Evolutionary conservation across 1,140 invertebrate genomes (phyloP).

Genomic region (Cydia strobilella): DNA sequence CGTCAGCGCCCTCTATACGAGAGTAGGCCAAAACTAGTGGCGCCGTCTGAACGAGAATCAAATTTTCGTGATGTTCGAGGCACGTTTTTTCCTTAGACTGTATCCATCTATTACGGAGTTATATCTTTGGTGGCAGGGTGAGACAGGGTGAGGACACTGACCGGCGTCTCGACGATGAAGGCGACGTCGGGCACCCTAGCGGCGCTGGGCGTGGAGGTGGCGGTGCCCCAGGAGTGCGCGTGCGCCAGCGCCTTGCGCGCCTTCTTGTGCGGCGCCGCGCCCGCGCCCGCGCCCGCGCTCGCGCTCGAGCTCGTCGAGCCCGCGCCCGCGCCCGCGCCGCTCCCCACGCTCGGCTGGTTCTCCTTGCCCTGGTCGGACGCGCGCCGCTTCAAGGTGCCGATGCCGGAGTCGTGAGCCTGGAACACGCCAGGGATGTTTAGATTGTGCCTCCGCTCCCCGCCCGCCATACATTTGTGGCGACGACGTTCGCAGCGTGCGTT

Average conservation of each 20-base stretch:
- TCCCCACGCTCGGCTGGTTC: slow-evolving; percentile 54
- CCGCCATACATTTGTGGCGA: no score
- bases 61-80: no score
- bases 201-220: slow-evolving; percentile 80
- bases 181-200: slow-evolving; percentile 81
- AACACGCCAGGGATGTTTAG: slow-evolving; percentile 16
- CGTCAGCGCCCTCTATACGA: no score
- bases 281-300: slow-evolving; percentile 69
- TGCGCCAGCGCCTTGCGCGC: slow-evolving; percentile 88
- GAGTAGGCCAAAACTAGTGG: no score
- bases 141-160: slow-evolving; percentile 34
- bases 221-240: slow-evolving; percentile 84
- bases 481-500: no score
- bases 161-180: slow-evolving; percentile 82
- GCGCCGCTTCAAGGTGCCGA: slow-evolving; percentile 79
- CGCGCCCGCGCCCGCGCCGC: slow-evolving; percentile 55
- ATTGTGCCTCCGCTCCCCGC: neutral
- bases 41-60: no score
- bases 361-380: slow-evolving; percentile 79
- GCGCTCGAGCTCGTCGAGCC: slow-evolving; percentile 85
- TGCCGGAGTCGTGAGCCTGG: slow-evolving; percentile 71
- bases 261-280: slow-evolving; percentile 82
- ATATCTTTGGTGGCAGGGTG: no score
- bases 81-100: no score
- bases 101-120: no score